A percentile compares a stretch with the other conserved stretches of the same genome.
Evolutionary conservation across 2,888 invertebrate species (phyloP).

Genomic region (Mylabris sibirica): DNA sequence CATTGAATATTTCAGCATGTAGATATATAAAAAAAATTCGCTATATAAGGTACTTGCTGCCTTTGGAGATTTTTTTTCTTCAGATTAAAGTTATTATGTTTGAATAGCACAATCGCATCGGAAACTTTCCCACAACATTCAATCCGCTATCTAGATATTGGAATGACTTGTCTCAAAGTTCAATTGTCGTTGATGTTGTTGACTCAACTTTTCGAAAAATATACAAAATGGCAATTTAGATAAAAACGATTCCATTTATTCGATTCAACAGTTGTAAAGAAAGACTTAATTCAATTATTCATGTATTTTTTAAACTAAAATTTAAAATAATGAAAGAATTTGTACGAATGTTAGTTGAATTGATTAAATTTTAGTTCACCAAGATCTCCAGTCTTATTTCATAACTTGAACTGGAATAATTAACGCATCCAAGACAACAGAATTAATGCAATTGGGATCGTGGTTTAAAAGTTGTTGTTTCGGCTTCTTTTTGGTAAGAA

Average conservation of each 20-base stretch:
- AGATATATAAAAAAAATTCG: too few relatives aligned
- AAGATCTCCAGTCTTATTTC: background rate
- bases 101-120: background rate
- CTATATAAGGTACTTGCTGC: too few relatives aligned
- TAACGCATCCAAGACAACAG: background rate
- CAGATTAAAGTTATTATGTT: background rate
- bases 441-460: background rate
- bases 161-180: conserved; percentile 6
- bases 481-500: background rate
- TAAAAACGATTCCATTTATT: background rate
- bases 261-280: background rate
- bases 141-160: conserved; percentile 1
- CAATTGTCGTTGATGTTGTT: background rate
- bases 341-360: background rate
- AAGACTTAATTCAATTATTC: background rate
- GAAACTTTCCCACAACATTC: conserved; percentile 5
- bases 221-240: background rate
- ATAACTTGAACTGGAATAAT: background rate
- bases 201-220: background rate
- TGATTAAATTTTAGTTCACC: background rate
- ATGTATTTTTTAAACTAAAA: too few relatives aligned
- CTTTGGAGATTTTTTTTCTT: too few relatives aligned
- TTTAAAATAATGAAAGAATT: background rate
- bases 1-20: too few relatives aligned
- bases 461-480: background rate